Percentiles rank a stretch among this genome's conserved stretches.
These are phyloP conservation scores for Rhinogobio ventralis DNA, from an alignment of 2,797 vertebrate species.

Conservation along the genomic window DNA sequence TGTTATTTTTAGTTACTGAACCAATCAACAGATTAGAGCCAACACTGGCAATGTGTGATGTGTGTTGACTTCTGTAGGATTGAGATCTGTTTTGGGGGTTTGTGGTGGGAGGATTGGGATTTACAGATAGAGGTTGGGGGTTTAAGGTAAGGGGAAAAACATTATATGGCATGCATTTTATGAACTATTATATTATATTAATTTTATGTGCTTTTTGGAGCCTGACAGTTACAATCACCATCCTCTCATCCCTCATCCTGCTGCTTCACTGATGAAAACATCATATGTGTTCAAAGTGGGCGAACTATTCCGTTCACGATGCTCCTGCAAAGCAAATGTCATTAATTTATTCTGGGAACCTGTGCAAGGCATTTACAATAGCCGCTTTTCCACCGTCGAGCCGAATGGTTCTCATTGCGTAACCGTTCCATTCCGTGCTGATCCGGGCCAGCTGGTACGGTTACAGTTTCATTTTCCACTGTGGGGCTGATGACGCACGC, in stretches of 20 bases:
- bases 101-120: background rate
- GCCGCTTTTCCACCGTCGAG: too few species aligned
- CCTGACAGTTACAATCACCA: background rate
- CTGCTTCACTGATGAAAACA: background rate
- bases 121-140: background rate
- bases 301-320: background rate
- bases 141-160: background rate
- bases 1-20: background rate
- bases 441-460: too few species aligned
- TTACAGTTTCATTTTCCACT: too few species aligned
- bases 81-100: background rate
- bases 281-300: background rate
- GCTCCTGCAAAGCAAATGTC: background rate
- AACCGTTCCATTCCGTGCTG: too few species aligned
- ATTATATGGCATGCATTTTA: background rate
- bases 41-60: background rate
- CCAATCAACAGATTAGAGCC: background rate
- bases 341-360: background rate
- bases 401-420: too few species aligned
- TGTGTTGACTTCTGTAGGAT: background rate
- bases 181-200: background rate
- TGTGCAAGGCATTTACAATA: background rate
- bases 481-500: too few species aligned
- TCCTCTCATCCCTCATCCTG: background rate
- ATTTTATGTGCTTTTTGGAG: conserved; percentile 12